phyloP scores from a whole-genome alignment of 1,140 invertebrate species.

The Nomia melanderi region DNA sequence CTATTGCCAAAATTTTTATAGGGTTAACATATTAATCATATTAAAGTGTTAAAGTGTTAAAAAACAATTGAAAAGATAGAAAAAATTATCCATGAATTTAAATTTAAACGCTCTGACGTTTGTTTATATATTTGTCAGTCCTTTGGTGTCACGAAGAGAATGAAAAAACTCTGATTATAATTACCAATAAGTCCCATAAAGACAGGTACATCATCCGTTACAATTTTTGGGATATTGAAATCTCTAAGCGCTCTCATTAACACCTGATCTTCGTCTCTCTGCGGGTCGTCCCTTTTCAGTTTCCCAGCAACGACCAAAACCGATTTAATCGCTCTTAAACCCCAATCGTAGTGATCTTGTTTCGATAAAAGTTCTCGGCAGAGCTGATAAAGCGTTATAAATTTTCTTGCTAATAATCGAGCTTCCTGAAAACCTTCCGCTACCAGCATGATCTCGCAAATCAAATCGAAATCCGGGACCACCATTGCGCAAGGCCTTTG shows the following conservation, averaged over 20 bases:
- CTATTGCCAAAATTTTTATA: too few species aligned
- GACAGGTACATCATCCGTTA: slow-evolving; percentile 93
- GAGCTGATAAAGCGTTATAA: slow-evolving; percentile 94
- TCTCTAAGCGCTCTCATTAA: slow-evolving; percentile 94
- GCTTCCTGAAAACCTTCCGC: slow-evolving; percentile 92
- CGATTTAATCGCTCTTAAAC: slow-evolving; percentile 92
- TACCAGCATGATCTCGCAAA: slow-evolving; percentile 95
- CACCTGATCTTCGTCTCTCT: slow-evolving; percentile 87
- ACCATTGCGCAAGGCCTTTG: slow-evolving; percentile 96
- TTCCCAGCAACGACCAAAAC: slow-evolving; percentile 94
- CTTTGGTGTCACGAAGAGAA: too few species aligned
- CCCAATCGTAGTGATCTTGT: slow-evolving; percentile 97
- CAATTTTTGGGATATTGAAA: slow-evolving; percentile 97
- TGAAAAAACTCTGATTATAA: not conserved
- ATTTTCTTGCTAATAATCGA: slow-evolving; percentile 91
- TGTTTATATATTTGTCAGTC: too few species aligned
- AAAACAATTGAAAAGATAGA: too few species aligned
- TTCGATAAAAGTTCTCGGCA: slow-evolving; percentile 96
- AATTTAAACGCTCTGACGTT: too few species aligned
- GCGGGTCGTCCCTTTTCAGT: slow-evolving; percentile 89
- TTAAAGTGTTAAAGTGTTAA: too few species aligned
- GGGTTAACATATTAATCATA: too few species aligned
- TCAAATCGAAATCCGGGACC: slow-evolving; percentile 97
- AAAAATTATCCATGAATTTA: too few species aligned
- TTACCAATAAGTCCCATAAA: slow-evolving; percentile 93